Percentiles rank a stretch among this genome's conserved stretches.
These are phyloP conservation scores for Melanaphis sacchari DNA, from an alignment of 1,140 invertebrate species.

Conservation along the genomic window DNA sequence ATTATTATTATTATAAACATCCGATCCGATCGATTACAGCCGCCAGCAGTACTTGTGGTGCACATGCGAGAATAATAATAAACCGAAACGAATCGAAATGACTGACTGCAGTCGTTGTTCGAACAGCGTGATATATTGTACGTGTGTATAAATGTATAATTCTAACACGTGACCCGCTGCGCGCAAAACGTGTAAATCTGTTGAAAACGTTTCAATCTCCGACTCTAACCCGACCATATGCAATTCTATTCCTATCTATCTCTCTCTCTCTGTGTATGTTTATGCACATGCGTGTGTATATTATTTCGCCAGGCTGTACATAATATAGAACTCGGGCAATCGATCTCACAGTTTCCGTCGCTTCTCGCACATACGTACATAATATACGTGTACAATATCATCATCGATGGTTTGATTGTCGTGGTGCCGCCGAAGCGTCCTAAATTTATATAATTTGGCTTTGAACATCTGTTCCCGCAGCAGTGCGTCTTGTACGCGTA, in stretches of 20 bases:
- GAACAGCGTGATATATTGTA: not conserved
- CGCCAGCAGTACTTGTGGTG: not conserved
- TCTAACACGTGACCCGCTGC: not conserved
- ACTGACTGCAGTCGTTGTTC: not conserved
- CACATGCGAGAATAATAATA: not conserved
- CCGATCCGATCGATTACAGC: not conserved
- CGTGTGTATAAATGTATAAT: not conserved
- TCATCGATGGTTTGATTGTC: not conserved
- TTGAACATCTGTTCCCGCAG: not conserved
- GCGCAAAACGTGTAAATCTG: not conserved
- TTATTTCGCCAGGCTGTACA: not conserved
- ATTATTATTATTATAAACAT: not conserved
- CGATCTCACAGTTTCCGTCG: not conserved
- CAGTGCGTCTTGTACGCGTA: not conserved
- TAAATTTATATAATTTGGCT: not conserved
- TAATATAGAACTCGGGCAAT: not conserved
- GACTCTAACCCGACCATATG: not conserved
- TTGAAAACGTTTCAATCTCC: not conserved
- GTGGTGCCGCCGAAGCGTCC: not conserved
- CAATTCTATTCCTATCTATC: too few relatives aligned
- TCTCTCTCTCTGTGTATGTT: not conserved
- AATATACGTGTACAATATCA: not conserved
- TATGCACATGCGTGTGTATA: not conserved
- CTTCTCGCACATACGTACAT: too few relatives aligned
- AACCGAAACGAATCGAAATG: constrained; percentile 20